A percentile compares a stretch with the other conserved stretches of the same genome.
These are phyloP conservation scores for Hipparchia semele DNA, from an alignment of 2,888 invertebrate species.

Conservation along the genomic window DNA sequence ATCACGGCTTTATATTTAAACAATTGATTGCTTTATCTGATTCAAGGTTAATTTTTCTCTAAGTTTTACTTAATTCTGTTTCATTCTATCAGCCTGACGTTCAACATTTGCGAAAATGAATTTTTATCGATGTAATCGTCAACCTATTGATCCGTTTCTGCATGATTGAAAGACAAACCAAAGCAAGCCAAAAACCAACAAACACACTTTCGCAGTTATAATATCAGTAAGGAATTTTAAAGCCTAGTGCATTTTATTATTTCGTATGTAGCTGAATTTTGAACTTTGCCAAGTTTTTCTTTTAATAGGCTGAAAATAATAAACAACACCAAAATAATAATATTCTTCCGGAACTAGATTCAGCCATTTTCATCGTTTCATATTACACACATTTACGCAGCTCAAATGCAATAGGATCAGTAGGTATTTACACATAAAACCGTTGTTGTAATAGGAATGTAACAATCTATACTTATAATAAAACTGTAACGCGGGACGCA, in stretches of 20 bases:
- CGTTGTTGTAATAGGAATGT: background rate
- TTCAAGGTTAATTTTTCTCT: constrained; percentile 9
- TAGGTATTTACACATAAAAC: background rate
- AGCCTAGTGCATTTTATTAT: too few relatives aligned
- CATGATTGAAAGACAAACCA: too few relatives aligned
- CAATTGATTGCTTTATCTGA: constrained; percentile 1
- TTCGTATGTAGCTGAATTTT: too few relatives aligned
- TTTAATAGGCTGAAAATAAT: background rate
- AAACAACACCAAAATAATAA: background rate
- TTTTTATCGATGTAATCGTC: too few relatives aligned
- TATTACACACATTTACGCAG: background rate
- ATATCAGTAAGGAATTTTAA: too few relatives aligned
- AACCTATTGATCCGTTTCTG: too few relatives aligned
- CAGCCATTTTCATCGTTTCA: background rate
- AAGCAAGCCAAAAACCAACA: too few relatives aligned
- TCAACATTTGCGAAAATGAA: too few relatives aligned
- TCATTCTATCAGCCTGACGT: too few relatives aligned
- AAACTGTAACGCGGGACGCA: too few relatives aligned
- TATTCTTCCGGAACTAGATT: background rate
- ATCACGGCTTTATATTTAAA: constrained; percentile 51
- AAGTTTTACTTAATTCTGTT: background rate
- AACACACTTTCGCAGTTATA: too few relatives aligned
- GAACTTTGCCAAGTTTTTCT: too few relatives aligned
- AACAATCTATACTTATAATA: background rate
- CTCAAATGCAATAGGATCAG: background rate